Evolutionary conservation across 2,797 vertebrate species (phyloP).

Genomic region (Octomys mimax): DNA sequence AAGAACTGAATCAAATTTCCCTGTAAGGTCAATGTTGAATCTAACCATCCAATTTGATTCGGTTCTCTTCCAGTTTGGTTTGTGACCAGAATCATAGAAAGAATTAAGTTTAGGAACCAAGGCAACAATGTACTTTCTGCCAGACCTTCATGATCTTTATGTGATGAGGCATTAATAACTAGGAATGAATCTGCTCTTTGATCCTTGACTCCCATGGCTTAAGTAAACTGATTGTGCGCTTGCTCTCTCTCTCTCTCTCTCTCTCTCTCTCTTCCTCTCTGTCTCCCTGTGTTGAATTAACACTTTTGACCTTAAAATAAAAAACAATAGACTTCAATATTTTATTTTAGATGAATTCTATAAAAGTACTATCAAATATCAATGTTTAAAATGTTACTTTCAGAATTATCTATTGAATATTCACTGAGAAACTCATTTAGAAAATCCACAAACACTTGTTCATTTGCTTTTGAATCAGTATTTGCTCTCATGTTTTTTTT

Average conservation of each 20-base stretch:
- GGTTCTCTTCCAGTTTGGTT: neutral
- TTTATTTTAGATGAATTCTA: conserved; percentile 18
- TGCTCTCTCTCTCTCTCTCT: neutral
- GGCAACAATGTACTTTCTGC: neutral
- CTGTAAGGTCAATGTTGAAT: neutral
- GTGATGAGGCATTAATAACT: neutral
- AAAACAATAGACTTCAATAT: neutral
- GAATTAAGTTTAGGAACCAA: neutral
- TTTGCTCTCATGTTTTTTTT: neutral
- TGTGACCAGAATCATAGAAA: neutral
- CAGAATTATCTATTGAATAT: conserved; percentile 16
- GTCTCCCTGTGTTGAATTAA: neutral
- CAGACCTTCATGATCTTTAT: neutral
- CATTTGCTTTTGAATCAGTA: neutral
- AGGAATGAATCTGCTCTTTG: neutral
- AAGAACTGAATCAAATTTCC: neutral
- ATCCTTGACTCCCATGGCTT: neutral
- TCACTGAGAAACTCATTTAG: neutral
- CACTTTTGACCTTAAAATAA: neutral
- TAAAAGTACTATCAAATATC: conserved; percentile 10
- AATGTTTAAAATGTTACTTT: conserved; percentile 33
- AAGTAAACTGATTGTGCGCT: neutral
- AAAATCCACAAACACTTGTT: neutral
- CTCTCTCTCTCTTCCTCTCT: neutral
- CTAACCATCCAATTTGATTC: neutral